Conservation (phyloP, 2,888 invertebrate species). For the Onthophagus sagittarius region DNA sequence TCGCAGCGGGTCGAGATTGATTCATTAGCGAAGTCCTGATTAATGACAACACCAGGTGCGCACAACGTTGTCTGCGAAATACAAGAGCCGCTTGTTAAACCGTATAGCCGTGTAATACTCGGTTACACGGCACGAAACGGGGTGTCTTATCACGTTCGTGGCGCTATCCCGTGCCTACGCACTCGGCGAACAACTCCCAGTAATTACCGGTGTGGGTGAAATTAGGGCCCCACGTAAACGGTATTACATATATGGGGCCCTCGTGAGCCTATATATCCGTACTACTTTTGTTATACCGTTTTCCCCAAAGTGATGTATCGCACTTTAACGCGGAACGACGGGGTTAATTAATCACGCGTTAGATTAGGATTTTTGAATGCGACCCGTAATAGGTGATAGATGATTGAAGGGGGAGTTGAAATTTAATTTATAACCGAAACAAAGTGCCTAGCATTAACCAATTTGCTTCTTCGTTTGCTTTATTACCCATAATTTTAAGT, state of each 20-base stretch:
- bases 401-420: background rate
- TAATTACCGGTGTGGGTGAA: background rate
- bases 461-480: background rate
- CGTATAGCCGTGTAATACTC: background rate
- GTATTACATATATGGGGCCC: background rate
- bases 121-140: background rate
- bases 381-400: background rate
- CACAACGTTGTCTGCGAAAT: background rate
- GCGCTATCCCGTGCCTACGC: background rate
- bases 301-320: background rate
- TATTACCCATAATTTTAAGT: background rate
- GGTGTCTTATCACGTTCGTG: background rate
- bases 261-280: background rate
- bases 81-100: background rate
- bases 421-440: background rate
- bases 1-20: background rate
- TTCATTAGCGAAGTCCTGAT: background rate
- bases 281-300: background rate
- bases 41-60: background rate
- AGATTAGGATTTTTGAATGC: background rate
- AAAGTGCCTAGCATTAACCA: background rate
- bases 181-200: background rate
- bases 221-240: background rate
- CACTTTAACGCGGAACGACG: background rate
- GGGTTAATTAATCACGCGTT: background rate